Base-by-base conservation (phyloP, 2,113 vertebrate species). In the Craseonycteris thonglongyai region DNA sequence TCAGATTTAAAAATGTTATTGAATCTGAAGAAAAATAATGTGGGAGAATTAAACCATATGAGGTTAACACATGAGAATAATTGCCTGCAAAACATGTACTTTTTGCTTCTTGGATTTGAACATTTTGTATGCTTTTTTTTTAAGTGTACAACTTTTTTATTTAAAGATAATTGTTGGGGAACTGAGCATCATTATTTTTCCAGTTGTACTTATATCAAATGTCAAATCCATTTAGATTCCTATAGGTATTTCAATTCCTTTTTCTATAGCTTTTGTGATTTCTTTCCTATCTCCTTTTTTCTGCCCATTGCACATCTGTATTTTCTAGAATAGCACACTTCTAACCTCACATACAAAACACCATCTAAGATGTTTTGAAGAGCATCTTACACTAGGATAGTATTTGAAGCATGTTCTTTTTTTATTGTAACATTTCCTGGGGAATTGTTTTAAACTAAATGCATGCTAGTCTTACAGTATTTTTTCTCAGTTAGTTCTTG, bases 211-310 rank as follows among this genome's bases (percentile, higher is more conserved):
- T 15, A 75, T 75, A 65, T 33, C 65, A 92, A 90, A 76, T 88
- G 28, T 59, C 93, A 93, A 75, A 9, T 88, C 54, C 24, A 68
- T 90, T 92, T 96, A 85, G 69, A 87, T 58, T 79, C 45, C 18
- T 65, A 28, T 59, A 51, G 51, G 30, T 33, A 11, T 87, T 79
- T 7, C 38, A 38, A 83, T 83, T 90, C 26, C 28, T 88, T 87
- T 72, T 90, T 69, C 40, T 95, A 42, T 66, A 91, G 45, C 26
- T 90, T 92, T 85, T 72, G 47, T 88, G 59, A 71, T 24, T 56
- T 88, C 12, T 80, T 84, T 84, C 22, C 38, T 26, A 33, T 49
- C 26, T 63, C 3, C n/a, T n/a, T 86, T 96, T 92, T 71, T 74
- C 66, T 84, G 54, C 59, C 58, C 59, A 8, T 49, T n/a, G 24